Evolutionary conservation across 2,888 invertebrate species (phyloP), one percentile per base, ranked within the genome.

Genomic region (Icerya purchasi): DNA sequence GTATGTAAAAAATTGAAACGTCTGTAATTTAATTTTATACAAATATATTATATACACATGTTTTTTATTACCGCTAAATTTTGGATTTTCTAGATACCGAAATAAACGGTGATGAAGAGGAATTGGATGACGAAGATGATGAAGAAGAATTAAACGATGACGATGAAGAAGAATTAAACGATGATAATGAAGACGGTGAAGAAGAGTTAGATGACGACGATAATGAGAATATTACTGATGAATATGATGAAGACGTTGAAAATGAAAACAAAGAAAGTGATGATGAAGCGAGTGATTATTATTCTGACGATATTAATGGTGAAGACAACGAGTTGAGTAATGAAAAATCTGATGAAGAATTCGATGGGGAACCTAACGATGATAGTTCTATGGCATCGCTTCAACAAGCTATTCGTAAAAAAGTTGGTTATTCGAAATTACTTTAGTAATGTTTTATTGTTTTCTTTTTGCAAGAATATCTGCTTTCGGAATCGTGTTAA

Each of bases 71-170:
- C 49, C 14, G 10, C 14, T 49, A 14, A 49, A 20, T 53, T 20
- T 20, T 20, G 53, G 14, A n/a, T 2, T 22, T 10, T 53, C 18
- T 52, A 65, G 57, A 63, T 62, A 21, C 60, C 63, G 51, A 64
- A 65, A 21, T 66, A 67, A 57, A 63, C 63, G 56, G 63, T 63
- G 59, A 65, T 64, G 52, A 65, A 65, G 19, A 14, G 20, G 50
- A 50, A 14, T 36, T 36, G 36, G 54, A 58, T 8, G 57, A 57
- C 53, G 61, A 58, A 24, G 57, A 57, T 56, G 54, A 51, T 20
- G 57, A 54, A 21, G 8, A 22, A 18, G 53, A 57, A 22, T 18
- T 50, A 19, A 18, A 50, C 51, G 19, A 14, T 50, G 50, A 50
- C 14, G 54, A 58, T 8, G 57, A 53, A 53, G 62, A 58, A 24